Base-by-base conservation (phyloP, 2,797 vertebrate genomes). In the Gymnopithys bicolor region DNA sequence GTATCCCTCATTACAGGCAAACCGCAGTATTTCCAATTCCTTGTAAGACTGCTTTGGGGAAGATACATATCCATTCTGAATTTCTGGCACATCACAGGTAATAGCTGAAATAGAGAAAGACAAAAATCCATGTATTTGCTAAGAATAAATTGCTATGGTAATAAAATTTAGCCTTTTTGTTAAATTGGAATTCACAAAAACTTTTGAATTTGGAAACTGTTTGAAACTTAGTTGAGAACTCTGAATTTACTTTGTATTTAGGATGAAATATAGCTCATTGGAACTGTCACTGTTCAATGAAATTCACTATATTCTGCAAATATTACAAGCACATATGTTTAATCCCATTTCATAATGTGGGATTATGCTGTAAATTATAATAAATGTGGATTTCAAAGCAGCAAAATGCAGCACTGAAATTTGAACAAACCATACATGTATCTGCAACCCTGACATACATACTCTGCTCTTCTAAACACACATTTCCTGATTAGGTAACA, bases 101-200 rank as follows among this genome's bases (percentile, higher is more conserved):
- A 91, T 64, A 46, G 87, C 96, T 96, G 87, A 92, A 93, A 92
- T 80, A 43, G 45, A 85, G 59, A 89, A 33, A 70, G 10, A 63
- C 9, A 87, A 74, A 87, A 76, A 80, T 30, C 4, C 19, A 49
- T 53, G 5, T 15, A 27, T 45, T 90, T 48, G 14, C 22, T 63
- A 58, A 55, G n/a, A 68, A 66, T 33, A 76, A 46, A 75, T 51
- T 7, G 19, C 8, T 58, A 35, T 3, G 8, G 30, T 12, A 80
- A 73, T 28, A 43, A 86, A 52, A 55, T 35, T 6, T 9, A 27
- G 11, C 12, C 45, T 5, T 32, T 32, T 45, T 62, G 23, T 10
- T 25, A 7, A 30, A 52, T 56, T 43, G 41, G 19, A 80, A 39
- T 74, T 45, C 21, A 58, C 18, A 43, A 56, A 89, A 88, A 19